A percentile compares a stretch with the other conserved stretches of the same genome.
phyloP scores from a whole-genome alignment of 2,888 invertebrate species.

The Bibio marci region DNA sequence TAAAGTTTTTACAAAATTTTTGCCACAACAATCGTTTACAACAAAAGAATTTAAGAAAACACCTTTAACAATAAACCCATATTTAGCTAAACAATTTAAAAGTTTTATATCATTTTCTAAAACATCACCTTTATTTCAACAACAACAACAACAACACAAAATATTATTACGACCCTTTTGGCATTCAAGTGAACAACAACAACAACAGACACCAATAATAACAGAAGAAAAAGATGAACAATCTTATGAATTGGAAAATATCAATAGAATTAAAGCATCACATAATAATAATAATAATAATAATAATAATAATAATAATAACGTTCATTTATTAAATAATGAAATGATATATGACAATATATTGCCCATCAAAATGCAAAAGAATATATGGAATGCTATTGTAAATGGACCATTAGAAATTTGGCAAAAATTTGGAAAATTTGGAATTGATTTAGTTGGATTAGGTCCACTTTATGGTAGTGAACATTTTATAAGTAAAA shows the following conservation, averaged over 20 bases:
- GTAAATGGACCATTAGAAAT: neutral
- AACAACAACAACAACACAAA: neutral
- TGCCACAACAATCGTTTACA: neutral
- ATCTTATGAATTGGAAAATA: too few species aligned
- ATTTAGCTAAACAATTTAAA: neutral
- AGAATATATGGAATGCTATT: constrained; percentile 1
- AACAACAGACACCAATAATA: neutral
- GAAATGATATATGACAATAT: neutral
- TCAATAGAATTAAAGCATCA: too few species aligned
- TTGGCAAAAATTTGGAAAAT: constrained; percentile 2
- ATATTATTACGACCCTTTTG: too few species aligned
- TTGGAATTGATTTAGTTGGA: constrained; percentile 2
- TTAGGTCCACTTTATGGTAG: constrained; percentile 2
- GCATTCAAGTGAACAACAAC: too few species aligned
- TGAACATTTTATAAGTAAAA: neutral
- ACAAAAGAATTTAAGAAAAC: constrained; percentile 3
- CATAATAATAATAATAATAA: neutral
- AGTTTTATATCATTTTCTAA: neutral
- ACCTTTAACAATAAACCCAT: neutral
- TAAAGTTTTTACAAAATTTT: too few species aligned
- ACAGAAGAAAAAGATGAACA: neutral
- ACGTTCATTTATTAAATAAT: neutral
- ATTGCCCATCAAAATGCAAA: neutral
- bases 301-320: neutral
- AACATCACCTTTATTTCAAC: neutral